Percentiles rank a stretch among this genome's conserved stretches.
phyloP scores from a whole-genome alignment of 2,888 invertebrate species.

The Tortricodes alternella region DNA sequence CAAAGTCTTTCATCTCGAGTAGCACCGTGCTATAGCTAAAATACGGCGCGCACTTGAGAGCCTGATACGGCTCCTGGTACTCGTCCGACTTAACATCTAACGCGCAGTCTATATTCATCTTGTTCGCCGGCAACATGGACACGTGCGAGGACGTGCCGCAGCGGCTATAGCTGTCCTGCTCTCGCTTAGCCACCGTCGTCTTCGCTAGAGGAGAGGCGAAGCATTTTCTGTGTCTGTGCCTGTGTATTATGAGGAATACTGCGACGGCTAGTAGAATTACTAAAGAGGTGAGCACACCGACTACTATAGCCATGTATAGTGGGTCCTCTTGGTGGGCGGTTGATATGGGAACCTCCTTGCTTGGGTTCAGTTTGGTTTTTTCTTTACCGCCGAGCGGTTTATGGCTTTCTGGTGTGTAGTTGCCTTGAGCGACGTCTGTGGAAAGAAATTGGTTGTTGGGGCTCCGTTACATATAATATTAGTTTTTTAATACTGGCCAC shows the following conservation, averaged over 20 bases:
- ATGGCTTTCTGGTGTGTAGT: constrained; percentile 87
- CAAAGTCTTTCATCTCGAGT: constrained; percentile 89
- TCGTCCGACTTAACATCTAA: constrained; percentile 86
- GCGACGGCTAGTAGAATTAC: constrained; percentile 88
- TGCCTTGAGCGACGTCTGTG: constrained; percentile 86
- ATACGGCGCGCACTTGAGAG: constrained; percentile 88
- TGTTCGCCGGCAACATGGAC: constrained; percentile 78
- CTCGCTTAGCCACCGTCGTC: constrained; percentile 64
- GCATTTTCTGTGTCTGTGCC: constrained; percentile 88
- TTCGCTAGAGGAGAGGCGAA: constrained; percentile 87
- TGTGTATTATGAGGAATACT: constrained; percentile 87
- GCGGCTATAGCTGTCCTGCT: constrained; percentile 81
- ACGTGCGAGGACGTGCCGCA: constrained; percentile 76
- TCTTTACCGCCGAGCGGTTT: constrained; percentile 79
- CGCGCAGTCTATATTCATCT: constrained; percentile 81
- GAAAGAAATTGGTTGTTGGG: constrained; percentile 27
- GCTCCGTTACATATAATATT: too few species aligned
- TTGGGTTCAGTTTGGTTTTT: constrained; percentile 71
- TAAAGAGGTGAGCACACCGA: constrained; percentile 89
- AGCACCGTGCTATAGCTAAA: constrained; percentile 89
- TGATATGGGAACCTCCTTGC: constrained; percentile 84
- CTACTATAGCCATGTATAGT: constrained; percentile 88
- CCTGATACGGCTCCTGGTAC: constrained; percentile 91
- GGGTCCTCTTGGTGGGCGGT: constrained; percentile 87
- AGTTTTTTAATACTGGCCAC: too few species aligned